Evolutionary conservation across 2,888 invertebrate genomes (phyloP).

Genomic region (Eurytoma adleriae): DNA sequence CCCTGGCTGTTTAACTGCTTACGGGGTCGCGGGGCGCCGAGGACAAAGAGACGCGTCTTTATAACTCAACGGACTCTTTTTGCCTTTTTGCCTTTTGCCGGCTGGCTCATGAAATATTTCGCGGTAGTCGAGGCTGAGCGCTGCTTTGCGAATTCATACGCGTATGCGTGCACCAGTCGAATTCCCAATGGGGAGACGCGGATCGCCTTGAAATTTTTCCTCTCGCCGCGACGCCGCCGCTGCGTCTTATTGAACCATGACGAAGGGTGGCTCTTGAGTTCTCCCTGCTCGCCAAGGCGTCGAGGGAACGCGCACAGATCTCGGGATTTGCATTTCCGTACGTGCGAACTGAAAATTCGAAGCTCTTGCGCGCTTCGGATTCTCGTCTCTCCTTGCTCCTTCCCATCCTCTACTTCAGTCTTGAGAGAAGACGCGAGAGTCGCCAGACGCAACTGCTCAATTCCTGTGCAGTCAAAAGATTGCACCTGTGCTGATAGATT

Average conservation of each 20-base stretch:
- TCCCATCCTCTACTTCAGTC: background rate
- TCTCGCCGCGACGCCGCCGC: background rate
- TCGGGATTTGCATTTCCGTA: conserved; percentile 55
- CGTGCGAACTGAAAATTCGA: conserved; percentile 51
- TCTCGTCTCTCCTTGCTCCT: conserved; percentile 3
- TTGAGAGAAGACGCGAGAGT: background rate
- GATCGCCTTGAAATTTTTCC: conserved; percentile 46
- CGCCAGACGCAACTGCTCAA: no score
- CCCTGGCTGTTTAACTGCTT: conserved; percentile 35
- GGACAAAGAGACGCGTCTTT: conserved; percentile 37
- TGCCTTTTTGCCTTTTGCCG: conserved; percentile 24
- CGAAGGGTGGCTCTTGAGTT: conserved; percentile 45
- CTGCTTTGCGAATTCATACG: conserved; percentile 52
- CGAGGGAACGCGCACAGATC: conserved; percentile 29
- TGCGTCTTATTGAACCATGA: conserved; percentile 53
- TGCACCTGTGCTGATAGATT: no score
- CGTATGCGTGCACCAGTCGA: conserved; percentile 31
- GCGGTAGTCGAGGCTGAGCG: background rate
- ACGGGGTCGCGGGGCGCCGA: background rate
- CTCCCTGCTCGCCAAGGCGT: background rate
- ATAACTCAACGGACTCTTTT: conserved; percentile 39
- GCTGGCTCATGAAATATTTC: conserved; percentile 55
- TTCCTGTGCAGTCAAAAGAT: no score
- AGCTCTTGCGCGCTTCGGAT: conserved; percentile 22
- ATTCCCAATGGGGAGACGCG: conserved; percentile 33